A percentile compares a stretch with the other conserved stretches of the same genome.
Evolutionary conservation across 2,113 vertebrate species (phyloP).

Genomic region (Bungarus multicinctus): DNA sequence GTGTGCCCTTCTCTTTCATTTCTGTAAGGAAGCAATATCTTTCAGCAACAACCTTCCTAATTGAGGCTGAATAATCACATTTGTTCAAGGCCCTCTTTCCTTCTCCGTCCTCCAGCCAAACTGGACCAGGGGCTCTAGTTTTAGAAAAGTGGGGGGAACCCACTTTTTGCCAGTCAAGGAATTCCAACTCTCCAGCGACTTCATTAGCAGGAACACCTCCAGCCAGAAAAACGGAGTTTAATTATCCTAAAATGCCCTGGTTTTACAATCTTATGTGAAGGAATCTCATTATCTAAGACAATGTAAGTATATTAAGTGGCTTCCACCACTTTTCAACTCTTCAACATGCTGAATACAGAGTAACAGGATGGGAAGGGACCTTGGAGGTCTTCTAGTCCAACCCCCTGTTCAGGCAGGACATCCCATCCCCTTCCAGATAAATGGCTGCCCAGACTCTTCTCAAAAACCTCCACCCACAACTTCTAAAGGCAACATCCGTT

Average conservation of each 20-base stretch:
- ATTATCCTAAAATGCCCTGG: background rate
- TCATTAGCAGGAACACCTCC: constrained; percentile 60
- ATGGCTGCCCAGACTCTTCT: too few species aligned
- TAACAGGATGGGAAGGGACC: background rate
- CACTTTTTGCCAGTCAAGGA: constrained; percentile 44
- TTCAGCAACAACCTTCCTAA: background rate
- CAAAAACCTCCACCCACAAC: too few species aligned
- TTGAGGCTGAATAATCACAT: background rate
- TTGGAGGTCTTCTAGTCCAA: background rate
- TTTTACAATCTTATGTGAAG: background rate
- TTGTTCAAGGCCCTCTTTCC: background rate
- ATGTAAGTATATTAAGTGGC: constrained; percentile 30
- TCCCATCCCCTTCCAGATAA: too few species aligned
- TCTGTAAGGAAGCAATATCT: background rate
- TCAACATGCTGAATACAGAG: background rate
- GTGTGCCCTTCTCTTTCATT: background rate
- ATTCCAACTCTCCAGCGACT: constrained; percentile 65
- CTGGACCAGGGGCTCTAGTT: accelerated
- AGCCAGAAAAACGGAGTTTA: constrained; percentile 46
- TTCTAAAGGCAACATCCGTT: too few species aligned
- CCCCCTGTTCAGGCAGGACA: too few species aligned
- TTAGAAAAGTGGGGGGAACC: constrained; percentile 2
- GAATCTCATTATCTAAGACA: constrained; percentile 62
- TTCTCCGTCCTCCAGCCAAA: background rate
- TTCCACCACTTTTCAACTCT: constrained; percentile 20